Conservation (phyloP, 2,797 vertebrate species). For the Fratercula arctica region DNA sequence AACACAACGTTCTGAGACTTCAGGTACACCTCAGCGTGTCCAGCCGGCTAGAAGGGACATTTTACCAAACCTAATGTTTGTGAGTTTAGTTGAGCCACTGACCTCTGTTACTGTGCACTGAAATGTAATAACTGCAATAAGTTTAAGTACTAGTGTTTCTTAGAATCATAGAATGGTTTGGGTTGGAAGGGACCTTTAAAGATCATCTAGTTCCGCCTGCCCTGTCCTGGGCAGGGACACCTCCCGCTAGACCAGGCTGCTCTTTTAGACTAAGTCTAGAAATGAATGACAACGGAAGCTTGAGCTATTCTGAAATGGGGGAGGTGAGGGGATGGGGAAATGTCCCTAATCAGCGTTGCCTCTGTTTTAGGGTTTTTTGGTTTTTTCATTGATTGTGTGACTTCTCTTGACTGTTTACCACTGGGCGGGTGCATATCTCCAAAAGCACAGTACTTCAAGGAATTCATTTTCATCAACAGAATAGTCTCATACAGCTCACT, state of each 20-base stretch:
- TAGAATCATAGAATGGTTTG: not conserved
- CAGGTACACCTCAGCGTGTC: not conserved
- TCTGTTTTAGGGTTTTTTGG: not conserved
- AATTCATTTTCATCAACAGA: not conserved
- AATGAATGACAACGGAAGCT: not conserved
- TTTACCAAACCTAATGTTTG: not conserved
- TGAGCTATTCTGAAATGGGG: not conserved
- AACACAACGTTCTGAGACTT: not conserved
- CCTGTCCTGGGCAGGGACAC: not conserved
- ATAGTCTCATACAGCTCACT: not conserved
- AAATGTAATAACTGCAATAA: slow-evolving; percentile 29
- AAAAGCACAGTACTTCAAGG: slow-evolving; percentile 23
- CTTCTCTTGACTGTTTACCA: not conserved
- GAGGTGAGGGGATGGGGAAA: not conserved
- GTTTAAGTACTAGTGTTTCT: not conserved
- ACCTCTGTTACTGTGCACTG: slow-evolving; percentile 45
- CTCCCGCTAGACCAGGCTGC: not conserved
- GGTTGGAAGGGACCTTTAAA: not conserved
- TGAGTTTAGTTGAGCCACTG: not conserved
- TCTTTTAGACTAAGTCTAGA: slow-evolving; percentile 10
- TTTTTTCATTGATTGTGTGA: not conserved
- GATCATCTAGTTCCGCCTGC: not conserved
- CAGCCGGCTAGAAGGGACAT: not conserved
- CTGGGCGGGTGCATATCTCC: fast-evolving
- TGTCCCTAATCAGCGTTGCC: slow-evolving; percentile 9